Percentiles rank a stretch among this genome's conserved stretches.
phyloP scores from a whole-genome alignment of 2,888 invertebrate genomes.

The Tetropium fuscum region DNA sequence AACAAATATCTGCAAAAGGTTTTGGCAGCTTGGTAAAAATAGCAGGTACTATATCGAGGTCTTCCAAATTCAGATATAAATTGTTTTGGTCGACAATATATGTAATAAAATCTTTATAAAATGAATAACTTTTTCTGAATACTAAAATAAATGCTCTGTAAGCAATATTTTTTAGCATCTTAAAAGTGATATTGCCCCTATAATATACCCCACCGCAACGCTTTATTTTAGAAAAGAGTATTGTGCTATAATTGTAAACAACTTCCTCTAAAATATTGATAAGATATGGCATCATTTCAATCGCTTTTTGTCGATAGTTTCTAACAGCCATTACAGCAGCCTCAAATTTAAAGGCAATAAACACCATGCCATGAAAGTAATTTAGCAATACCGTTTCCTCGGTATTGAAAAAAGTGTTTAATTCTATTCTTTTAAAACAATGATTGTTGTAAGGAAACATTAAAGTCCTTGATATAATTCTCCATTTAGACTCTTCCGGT shows the following conservation, averaged over 20 bases:
- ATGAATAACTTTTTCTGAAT: constrained; percentile 34
- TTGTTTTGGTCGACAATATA: constrained; percentile 2
- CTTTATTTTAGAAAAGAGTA: constrained; percentile 30
- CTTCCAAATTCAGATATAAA: constrained; percentile 20
- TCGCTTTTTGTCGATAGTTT: constrained; percentile 20
- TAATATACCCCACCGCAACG: constrained; percentile 27
- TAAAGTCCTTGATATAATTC: constrained; percentile 32
- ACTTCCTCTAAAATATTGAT: constrained; percentile 9
- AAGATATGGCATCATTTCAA: constrained; percentile 28
- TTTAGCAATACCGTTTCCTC: constrained; percentile 39
- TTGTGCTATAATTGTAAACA: constrained; percentile 29
- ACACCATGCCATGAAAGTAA: constrained; percentile 47
- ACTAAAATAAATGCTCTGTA: constrained; percentile 43
- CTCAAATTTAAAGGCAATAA: constrained; percentile 46
- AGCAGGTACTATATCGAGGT: constrained; percentile 14
- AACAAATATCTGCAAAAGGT: constrained; percentile 23
- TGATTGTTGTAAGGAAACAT: constrained; percentile 37
- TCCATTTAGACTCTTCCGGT: constrained; percentile 21
- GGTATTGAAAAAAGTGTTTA: constrained; percentile 42
- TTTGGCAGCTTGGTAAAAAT: constrained; percentile 33
- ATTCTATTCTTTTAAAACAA: constrained; percentile 41
- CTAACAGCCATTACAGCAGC: constrained; percentile 35
- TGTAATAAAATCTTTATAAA: constrained; percentile 34
- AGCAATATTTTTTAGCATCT: constrained; percentile 34
- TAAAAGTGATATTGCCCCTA: constrained; percentile 30